A percentile compares a stretch with the other conserved stretches of the same genome.
Evolutionary conservation across 2,113 vertebrate genomes (phyloP).

Genomic region (Protomyctophum bolini): DNA sequence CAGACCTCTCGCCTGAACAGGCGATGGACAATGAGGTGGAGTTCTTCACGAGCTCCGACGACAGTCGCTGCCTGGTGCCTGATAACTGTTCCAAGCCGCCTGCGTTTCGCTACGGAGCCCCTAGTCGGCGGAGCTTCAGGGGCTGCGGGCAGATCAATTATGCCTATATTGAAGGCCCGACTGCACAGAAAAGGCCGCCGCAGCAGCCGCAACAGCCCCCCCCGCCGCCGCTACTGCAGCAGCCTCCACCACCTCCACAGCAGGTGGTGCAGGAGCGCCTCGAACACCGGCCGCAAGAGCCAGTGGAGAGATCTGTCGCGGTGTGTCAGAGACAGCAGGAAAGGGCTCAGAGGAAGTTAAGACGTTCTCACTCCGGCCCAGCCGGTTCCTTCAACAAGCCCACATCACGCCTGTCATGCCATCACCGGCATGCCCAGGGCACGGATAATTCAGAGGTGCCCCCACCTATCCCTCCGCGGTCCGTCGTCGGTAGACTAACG

Average conservation of each 20-base stretch:
- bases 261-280: slow-evolving; percentile 54
- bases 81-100: slow-evolving; percentile 71
- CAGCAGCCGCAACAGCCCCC: slow-evolving; percentile 42
- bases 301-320: slow-evolving; percentile 34
- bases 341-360: slow-evolving; percentile 84
- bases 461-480: slow-evolving; percentile 92
- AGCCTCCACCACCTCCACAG: slow-evolving; percentile 44
- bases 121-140: slow-evolving; percentile 85
- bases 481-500: slow-evolving; percentile 63
- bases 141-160: slow-evolving; percentile 91
- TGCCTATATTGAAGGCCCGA: slow-evolving; percentile 88
- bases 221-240: slow-evolving; percentile 43
- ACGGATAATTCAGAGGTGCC: slow-evolving; percentile 89
- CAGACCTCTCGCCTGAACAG: slow-evolving; percentile 74
- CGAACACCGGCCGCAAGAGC: slow-evolving; percentile 52
- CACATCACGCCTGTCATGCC: slow-evolving; percentile 70
- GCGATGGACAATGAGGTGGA: slow-evolving; percentile 90
- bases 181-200: slow-evolving; percentile 45
- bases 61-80: slow-evolving; percentile 82
- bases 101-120: slow-evolving; percentile 76
- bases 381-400: slow-evolving; percentile 93
- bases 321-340: slow-evolving; percentile 67
- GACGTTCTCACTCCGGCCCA: slow-evolving; percentile 91
- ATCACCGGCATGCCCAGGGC: slow-evolving; percentile 73
- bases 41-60: slow-evolving; percentile 87